Percentiles rank a stretch among this genome's conserved stretches.
These are phyloP conservation scores for Phocides pigmalion DNA, from an alignment of 1,140 invertebrate genomes.

Conservation along the genomic window DNA sequence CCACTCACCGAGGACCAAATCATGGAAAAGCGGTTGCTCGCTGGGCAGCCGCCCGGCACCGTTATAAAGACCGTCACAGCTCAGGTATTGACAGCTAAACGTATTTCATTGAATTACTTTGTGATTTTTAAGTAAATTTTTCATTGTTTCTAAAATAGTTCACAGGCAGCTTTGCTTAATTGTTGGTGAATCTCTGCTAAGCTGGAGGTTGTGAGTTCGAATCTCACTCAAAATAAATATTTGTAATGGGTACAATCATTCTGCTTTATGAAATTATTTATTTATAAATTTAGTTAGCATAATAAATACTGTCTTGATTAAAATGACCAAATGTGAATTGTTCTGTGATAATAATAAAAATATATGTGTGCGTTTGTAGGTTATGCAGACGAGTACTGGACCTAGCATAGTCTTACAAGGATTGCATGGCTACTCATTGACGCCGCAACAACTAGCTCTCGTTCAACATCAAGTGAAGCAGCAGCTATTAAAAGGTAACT, in stretches of 20 bases:
- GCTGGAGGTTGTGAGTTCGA: too few species aligned
- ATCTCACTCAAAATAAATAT: too few species aligned
- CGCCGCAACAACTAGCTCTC: slow-evolving; percentile 90
- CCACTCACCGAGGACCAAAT: slow-evolving; percentile 81
- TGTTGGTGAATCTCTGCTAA: too few species aligned
- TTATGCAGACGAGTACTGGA: slow-evolving; percentile 92
- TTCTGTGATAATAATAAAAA: background rate
- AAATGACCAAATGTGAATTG: too few species aligned
- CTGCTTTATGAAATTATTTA: too few species aligned
- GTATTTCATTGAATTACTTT: background rate
- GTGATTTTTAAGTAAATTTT: slow-evolving; percentile 18
- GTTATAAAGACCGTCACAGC: slow-evolving; percentile 94
- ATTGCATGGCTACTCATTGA: slow-evolving; percentile 91
- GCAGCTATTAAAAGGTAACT: slow-evolving; percentile 91
- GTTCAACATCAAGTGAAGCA: slow-evolving; percentile 95
- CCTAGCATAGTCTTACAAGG: slow-evolving; percentile 93
- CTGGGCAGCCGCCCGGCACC: slow-evolving; percentile 92
- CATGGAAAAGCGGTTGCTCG: slow-evolving; percentile 88
- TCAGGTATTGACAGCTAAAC: slow-evolving; percentile 73
- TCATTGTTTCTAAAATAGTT: too few species aligned
- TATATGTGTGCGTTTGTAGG: slow-evolving; percentile 76
- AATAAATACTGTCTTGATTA: too few species aligned
- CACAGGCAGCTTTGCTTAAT: too few species aligned
- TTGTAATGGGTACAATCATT: too few species aligned
- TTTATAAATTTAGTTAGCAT: too few species aligned